Evolutionary conservation across 2,113 vertebrate genomes (phyloP).

Genomic region (Spea multiplicata): DNA sequence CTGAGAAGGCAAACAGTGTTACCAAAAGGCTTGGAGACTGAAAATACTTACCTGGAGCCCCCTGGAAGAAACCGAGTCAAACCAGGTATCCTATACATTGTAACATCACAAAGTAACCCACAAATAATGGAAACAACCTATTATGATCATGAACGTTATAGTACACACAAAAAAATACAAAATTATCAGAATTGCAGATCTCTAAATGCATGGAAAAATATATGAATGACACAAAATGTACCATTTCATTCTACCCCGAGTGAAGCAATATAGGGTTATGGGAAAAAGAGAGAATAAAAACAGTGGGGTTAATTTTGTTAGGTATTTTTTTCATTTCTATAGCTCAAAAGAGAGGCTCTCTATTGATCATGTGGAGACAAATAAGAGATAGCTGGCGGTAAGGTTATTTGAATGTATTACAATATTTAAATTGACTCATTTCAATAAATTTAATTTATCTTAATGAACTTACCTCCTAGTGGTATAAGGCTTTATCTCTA

Average conservation of each 20-base stretch:
- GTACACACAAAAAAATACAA: too few species aligned
- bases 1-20: too few species aligned
- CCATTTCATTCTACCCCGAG: neutral
- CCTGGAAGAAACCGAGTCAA: too few species aligned
- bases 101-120: too few species aligned
- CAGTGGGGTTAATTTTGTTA: neutral
- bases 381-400: slow-evolving; percentile 19
- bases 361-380: slow-evolving; percentile 32
- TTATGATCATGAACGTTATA: too few species aligned
- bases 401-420: slow-evolving; percentile 34
- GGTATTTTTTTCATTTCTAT: slow-evolving; percentile 7
- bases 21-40: too few species aligned
- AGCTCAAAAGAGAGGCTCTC: slow-evolving; percentile 20
- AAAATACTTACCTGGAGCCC: too few species aligned
- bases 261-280: neutral
- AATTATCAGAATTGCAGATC: too few species aligned
- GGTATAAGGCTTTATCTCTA: slow-evolving; percentile 26
- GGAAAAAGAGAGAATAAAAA: neutral
- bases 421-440: slow-evolving; percentile 38
- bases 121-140: too few species aligned
- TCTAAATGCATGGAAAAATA: neutral
- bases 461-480: slow-evolving; percentile 37
- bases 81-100: too few species aligned
- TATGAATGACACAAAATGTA: neutral
- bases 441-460: slow-evolving; percentile 40